Evolutionary conservation across 92 coral and sea anemone genomes (phyloP).

Genomic region (Galaxea fascicularis): DNA sequence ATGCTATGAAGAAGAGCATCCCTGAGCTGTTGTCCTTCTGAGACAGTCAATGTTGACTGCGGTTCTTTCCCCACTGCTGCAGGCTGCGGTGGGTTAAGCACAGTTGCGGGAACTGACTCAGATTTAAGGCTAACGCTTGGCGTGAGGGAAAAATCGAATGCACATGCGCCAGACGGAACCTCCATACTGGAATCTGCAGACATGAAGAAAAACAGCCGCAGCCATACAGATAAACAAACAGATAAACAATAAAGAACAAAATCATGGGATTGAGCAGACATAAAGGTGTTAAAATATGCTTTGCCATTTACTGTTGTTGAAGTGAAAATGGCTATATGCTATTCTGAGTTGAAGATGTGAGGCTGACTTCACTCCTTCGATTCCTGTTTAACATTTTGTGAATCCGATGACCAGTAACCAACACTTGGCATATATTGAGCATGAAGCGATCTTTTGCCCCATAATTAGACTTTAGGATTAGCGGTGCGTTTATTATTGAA

Average conservation of each 20-base stretch:
- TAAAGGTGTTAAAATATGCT: background rate
- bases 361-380: no score
- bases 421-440: no score
- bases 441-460: no score
- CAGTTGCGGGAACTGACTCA: background rate
- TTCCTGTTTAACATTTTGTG: no score
- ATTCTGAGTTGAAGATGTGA: no score
- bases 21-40: background rate
- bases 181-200: background rate
- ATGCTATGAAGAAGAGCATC: constrained; percentile 19
- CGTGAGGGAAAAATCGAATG: background rate
- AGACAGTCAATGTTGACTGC: background rate
- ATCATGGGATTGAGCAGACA: background rate
- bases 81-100: background rate
- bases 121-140: background rate
- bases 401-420: no score
- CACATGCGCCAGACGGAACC: background rate
- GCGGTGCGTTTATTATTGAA: no score
- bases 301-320: background rate
- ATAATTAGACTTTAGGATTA: no score
- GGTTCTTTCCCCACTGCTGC: background rate
- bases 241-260: no score
- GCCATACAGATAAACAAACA: no score
- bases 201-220: no score
- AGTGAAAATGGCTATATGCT: no score